Evolutionary conservation across 1,140 invertebrate genomes (phyloP).

Genomic region (Aricia agestis): DNA sequence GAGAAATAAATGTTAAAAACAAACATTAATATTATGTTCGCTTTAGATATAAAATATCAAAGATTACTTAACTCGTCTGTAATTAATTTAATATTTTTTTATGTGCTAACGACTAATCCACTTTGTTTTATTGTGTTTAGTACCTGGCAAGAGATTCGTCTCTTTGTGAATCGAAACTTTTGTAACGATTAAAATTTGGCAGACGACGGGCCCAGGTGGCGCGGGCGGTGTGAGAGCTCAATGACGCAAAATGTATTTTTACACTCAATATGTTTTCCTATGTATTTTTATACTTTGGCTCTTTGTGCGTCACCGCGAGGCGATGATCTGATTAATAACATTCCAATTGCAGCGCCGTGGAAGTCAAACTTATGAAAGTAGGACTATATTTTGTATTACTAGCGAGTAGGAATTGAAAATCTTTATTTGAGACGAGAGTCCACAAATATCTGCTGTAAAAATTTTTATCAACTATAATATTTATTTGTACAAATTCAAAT

Average conservation of each 20-base stretch:
- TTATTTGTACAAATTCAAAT: slow-evolving; percentile 22
- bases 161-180: not conserved
- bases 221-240: not conserved
- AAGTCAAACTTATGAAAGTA: not conserved
- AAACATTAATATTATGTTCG: not conserved
- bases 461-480: slow-evolving; percentile 8
- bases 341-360: not conserved
- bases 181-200: slow-evolving; percentile 4
- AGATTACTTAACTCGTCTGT: not conserved
- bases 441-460: not conserved
- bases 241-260: slow-evolving; percentile 8
- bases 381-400: slow-evolving; percentile 10
- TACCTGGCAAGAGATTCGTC: not conserved
- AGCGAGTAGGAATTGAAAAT: not conserved
- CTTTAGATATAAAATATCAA: not conserved
- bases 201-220: slow-evolving; percentile 2
- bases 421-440: not conserved
- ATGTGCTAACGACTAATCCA: not conserved
- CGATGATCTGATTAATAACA: slow-evolving; percentile 7
- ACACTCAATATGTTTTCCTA: not conserved
- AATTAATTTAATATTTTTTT: not conserved
- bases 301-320: not conserved
- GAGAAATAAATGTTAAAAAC: not conserved
- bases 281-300: slow-evolving; percentile 7
- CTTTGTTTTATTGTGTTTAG: not conserved